A percentile compares a stretch with the other conserved stretches of the same genome.
phyloP scores from a whole-genome alignment of 1,140 invertebrate species.

The Drosophila kikkawai region DNA sequence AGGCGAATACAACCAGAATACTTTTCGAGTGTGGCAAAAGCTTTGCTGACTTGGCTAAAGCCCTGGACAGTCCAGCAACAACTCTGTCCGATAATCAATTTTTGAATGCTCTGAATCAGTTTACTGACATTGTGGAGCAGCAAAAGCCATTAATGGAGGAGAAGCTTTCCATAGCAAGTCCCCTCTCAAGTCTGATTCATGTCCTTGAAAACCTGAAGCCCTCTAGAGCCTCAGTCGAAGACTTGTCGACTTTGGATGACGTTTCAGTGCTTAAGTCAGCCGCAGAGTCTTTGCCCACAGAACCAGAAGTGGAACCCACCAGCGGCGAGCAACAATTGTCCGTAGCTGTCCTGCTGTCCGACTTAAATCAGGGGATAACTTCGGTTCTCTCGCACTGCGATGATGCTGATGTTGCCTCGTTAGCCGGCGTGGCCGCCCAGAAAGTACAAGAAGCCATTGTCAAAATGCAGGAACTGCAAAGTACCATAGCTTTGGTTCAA shows the following conservation, averaged over 20 bases:
- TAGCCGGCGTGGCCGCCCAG: conserved; percentile 40
- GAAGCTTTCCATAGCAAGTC: conserved; percentile 54
- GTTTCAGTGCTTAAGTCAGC: conserved; percentile 87
- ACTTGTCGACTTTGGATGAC: conserved; percentile 86
- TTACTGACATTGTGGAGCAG: conserved; percentile 59
- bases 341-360: conserved; percentile 45
- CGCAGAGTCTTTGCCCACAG: conserved; percentile 84
- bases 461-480: conserved; percentile 69
- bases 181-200: conserved; percentile 56
- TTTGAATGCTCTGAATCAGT: conserved; percentile 42
- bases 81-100: conserved; percentile 43
- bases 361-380: conserved; percentile 74
- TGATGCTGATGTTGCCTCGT: conserved; percentile 54
- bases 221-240: conserved; percentile 46
- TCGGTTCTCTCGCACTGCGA: conserved; percentile 66
- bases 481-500: conserved; percentile 63
- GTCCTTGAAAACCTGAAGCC: conserved; percentile 57
- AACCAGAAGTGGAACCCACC: conserved; percentile 19
- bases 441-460: conserved; percentile 71
- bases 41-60: conserved; percentile 66
- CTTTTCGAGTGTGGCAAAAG: conserved; percentile 66
- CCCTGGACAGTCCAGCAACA: conserved; percentile 33
- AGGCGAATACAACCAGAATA: conserved; percentile 60
- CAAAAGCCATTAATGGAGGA: conserved; percentile 43
- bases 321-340: conserved; percentile 21